Base-by-base conservation (phyloP, 2,888 invertebrate genomes). In the Dascillus cervinus region DNA sequence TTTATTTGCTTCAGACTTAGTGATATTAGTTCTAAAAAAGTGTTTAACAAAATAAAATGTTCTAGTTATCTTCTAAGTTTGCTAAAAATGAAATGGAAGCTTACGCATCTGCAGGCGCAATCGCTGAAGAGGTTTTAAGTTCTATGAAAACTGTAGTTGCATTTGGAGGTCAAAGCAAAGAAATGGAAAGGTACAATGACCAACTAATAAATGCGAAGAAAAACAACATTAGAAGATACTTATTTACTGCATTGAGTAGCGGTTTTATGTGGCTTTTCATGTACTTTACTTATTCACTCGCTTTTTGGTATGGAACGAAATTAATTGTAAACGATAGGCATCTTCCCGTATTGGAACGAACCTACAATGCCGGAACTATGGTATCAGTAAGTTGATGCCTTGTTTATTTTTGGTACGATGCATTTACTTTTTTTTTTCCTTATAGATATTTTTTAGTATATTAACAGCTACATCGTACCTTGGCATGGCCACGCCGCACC, bases 401-500 rank as follows among this genome's bases (percentile, higher is more conserved):
- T 3, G 23, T 3, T 11, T 12, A 3, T 26, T 22, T 3, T n/a
- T n/a, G n/a, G n/a, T n/a, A n/a, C 9, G 12, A 14, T n/a, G 10
- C 28, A 5, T 22, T 3, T 31, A 5, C 35, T 30, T 26, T 24
- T 19, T 37, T 50, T 51, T 11, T n/a, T n/a, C n/a, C n/a, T n/a
- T n/a, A n/a, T 52, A 86, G 85, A 84, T 87, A 14, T 88, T 88
- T 62, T 86, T 88, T 59, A 77, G 80, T 29, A 79, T 85, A 0
- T 71, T 79, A 70, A 75, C 76, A 57, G 84, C 81, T 1, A 77
- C 79, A 1, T 78, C 79, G 50, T 82, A 82, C 53, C 79, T 91
- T 35, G 89, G 89, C 8, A 79, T 84, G 58, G 81, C 85, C 0
- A 77, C 87, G 1, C 89, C 90, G 0, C 78, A 84, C 38, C 75